A percentile compares a stretch with the other conserved stretches of the same genome.
phyloP scores from a whole-genome alignment of 2,888 invertebrate genomes.

The Dolichopus griseipennis region DNA sequence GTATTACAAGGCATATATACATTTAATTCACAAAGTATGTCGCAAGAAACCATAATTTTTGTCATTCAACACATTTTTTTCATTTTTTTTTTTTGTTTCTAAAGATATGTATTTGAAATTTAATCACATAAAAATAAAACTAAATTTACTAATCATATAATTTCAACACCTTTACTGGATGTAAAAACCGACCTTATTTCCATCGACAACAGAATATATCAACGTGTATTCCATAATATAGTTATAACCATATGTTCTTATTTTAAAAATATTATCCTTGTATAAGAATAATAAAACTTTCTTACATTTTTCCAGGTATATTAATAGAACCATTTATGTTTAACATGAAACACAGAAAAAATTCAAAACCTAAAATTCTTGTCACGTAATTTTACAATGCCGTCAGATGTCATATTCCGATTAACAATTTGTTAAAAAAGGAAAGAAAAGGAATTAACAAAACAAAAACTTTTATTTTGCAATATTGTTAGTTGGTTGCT shows the following conservation, averaged over 20 bases:
- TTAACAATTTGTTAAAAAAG: slow-evolving; percentile 27
- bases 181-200: no score
- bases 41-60: no score
- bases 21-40: no score
- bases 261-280: neutral
- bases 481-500: no score
- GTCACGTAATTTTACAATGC: slow-evolving; percentile 27
- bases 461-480: no score
- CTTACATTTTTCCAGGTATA: neutral
- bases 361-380: slow-evolving; percentile 17
- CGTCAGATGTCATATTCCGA: slow-evolving; percentile 30
- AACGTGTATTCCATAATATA: neutral
- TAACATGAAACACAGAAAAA: neutral
- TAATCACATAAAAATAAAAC: neutral
- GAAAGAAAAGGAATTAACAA: no score
- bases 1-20: no score
- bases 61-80: no score
- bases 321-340: neutral
- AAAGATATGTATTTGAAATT: neutral
- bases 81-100: no score
- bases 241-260: neutral
- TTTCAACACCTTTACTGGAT: neutral
- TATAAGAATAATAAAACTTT: neutral
- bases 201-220: neutral
- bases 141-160: neutral